These are phyloP conservation scores for Poecile atricapillus DNA, from an alignment of 2,113 vertebrate species.

Conservation along the genomic window DNA sequence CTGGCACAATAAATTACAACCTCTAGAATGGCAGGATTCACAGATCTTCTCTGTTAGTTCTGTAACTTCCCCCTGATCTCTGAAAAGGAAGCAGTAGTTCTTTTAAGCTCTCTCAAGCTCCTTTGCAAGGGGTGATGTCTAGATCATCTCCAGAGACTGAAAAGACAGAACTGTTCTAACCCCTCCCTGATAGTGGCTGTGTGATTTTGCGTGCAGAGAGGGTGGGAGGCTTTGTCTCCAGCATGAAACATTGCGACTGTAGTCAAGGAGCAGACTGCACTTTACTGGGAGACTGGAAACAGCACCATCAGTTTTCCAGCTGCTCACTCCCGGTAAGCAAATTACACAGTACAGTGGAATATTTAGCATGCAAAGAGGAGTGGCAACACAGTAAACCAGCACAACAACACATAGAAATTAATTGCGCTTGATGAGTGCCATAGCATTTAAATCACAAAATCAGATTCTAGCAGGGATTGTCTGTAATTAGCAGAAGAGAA, in stretches of 20 bases:
- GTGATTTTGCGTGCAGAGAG: background rate
- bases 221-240: background rate
- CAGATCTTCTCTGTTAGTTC: background rate
- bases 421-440: background rate
- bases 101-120: background rate
- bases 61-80: background rate
- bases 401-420: background rate
- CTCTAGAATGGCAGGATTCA: background rate
- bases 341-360: background rate
- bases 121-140: background rate
- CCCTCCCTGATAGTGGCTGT: background rate
- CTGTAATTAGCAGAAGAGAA: background rate
- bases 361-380: background rate
- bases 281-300: background rate
- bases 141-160: background rate
- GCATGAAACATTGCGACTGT: background rate
- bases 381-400: background rate
- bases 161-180: background rate
- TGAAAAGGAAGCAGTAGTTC: background rate
- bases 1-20: background rate
- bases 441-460: background rate
- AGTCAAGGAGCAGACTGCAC: background rate
- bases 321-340: background rate
- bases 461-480: background rate
- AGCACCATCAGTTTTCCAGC: background rate